These are phyloP conservation scores for Colistium nudipinnis DNA, from an alignment of 2,113 vertebrate genomes.

Conservation along the genomic window DNA sequence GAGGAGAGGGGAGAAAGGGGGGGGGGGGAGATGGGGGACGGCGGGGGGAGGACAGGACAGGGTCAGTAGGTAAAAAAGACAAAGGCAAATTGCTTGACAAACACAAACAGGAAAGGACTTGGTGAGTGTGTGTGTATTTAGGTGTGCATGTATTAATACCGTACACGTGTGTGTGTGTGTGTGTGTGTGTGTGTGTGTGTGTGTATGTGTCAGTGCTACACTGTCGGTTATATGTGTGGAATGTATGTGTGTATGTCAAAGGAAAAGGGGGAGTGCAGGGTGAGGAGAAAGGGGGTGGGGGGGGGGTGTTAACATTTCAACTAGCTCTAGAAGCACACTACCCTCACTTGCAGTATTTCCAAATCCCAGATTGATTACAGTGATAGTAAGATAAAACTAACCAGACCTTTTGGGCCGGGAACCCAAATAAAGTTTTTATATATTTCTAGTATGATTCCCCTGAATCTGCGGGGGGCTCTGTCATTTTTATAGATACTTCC, in stretches of 20 bases:
- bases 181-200: slow-evolving; percentile 28
- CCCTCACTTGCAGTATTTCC: slow-evolving; percentile 77
- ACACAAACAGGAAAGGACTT: slow-evolving; percentile 65
- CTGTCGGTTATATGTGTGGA: slow-evolving; percentile 33
- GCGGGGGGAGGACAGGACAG: slow-evolving; percentile 22
- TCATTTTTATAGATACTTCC: slow-evolving; percentile 66
- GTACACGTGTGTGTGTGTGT: slow-evolving; percentile 19
- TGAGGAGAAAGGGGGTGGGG: slow-evolving; percentile 45
- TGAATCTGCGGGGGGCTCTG: slow-evolving; percentile 43
- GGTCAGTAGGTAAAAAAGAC: slow-evolving; percentile 67
- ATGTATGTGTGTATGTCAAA: slow-evolving; percentile 39
- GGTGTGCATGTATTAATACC: slow-evolving; percentile 17
- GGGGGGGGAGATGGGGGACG: background rate
- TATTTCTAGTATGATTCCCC: slow-evolving; percentile 65
- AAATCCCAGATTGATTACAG: slow-evolving; percentile 79
- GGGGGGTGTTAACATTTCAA: slow-evolving; percentile 71
- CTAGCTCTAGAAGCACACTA: slow-evolving; percentile 80
- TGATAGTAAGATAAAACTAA: slow-evolving; percentile 75
- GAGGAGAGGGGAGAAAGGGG: slow-evolving; percentile 47
- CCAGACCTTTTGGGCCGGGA: slow-evolving; percentile 65
- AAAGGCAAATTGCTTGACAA: slow-evolving; percentile 70
- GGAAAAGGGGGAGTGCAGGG: slow-evolving; percentile 26
- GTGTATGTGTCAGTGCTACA: slow-evolving; percentile 43
- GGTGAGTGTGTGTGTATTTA: slow-evolving; percentile 26
- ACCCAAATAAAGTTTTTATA: slow-evolving; percentile 63